A percentile compares a stretch with the other conserved stretches of the same genome.
Evolutionary conservation across 2,113 vertebrate genomes (phyloP).

Genomic region (Rhadina sibilatrix): DNA sequence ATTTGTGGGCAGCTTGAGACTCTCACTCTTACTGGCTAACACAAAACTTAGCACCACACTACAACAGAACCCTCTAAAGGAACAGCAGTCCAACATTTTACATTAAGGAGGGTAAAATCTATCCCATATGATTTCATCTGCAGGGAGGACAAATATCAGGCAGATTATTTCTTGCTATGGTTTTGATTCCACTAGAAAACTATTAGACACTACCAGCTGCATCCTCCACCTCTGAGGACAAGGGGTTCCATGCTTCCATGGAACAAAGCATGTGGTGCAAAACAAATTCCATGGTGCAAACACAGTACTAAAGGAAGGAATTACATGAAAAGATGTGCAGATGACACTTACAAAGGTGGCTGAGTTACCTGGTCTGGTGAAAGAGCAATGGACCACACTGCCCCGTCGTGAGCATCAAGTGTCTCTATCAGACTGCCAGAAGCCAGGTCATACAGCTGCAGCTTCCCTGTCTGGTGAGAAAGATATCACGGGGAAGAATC

Average conservation of each 20-base stretch:
- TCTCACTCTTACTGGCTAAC: not conserved
- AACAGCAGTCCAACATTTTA: not conserved
- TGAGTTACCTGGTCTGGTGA: conserved; percentile 91
- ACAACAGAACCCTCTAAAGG: not conserved
- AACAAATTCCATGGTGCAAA: not conserved
- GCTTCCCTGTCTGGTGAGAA: conserved; percentile 83
- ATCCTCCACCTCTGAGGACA: not conserved
- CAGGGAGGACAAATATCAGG: not conserved
- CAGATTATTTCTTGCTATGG: not conserved
- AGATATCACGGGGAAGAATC: not conserved
- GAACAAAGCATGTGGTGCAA: not conserved
- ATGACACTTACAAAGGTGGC: not conserved
- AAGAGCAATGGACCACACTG: conserved; percentile 89
- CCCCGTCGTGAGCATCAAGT: conserved; percentile 80
- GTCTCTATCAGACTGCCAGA: conserved; percentile 87
- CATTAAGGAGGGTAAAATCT: not conserved
- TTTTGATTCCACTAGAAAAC: not conserved
- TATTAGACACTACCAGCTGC: not conserved
- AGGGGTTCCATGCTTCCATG: not conserved
- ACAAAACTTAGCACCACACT: not conserved
- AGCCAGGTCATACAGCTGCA: conserved; percentile 93
- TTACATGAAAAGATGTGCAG: not conserved
- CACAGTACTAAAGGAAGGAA: not conserved
- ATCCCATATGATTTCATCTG: not conserved
- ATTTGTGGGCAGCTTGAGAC: not conserved